These are phyloP conservation scores for Hiodon tergisus DNA, from an alignment of 2,113 vertebrate genomes.

Conservation along the genomic window DNA sequence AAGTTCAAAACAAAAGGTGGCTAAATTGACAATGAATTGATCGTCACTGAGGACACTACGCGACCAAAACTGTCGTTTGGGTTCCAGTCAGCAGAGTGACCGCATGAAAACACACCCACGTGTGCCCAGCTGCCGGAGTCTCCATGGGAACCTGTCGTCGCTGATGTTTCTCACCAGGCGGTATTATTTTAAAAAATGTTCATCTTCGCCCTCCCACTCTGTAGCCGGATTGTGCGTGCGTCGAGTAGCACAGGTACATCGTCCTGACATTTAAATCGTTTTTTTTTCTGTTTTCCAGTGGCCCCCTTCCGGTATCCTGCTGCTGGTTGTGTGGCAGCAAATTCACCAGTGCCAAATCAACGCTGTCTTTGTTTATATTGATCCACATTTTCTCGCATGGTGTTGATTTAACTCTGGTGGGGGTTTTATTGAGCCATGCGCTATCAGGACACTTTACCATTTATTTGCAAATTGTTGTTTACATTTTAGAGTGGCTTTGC, in stretches of 20 bases:
- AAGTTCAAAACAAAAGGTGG: too few species aligned
- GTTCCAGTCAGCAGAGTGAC: conserved; percentile 42
- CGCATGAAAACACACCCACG: conserved; percentile 47
- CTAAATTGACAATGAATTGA: conserved; percentile 3
- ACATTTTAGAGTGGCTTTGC: not conserved
- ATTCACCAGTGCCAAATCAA: too few species aligned
- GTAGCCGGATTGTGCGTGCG: conserved; percentile 16
- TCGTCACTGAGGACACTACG: not conserved
- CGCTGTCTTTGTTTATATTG: too few species aligned
- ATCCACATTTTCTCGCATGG: too few species aligned
- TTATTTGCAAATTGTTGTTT: not conserved
- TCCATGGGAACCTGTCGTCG: conserved; percentile 61
- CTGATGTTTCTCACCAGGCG: conserved; percentile 52
- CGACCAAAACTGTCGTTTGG: conserved; percentile 19
- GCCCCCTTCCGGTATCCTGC: too few species aligned
- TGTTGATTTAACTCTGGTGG: too few species aligned
- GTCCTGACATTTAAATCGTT: too few species aligned
- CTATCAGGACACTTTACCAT: not conserved
- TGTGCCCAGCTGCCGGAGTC: conserved; percentile 46
- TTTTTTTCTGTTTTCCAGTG: too few species aligned
- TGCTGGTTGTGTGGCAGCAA: too few species aligned
- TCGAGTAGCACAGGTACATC: too few species aligned
- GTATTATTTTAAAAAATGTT: conserved; percentile 38
- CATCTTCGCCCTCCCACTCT: conserved; percentile 46
- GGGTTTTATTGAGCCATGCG: too few species aligned